Evolutionary conservation across 2,797 vertebrate species (phyloP), one percentile per base, ranked within the genome.

Genomic region (Diceros bicornis): DNA sequence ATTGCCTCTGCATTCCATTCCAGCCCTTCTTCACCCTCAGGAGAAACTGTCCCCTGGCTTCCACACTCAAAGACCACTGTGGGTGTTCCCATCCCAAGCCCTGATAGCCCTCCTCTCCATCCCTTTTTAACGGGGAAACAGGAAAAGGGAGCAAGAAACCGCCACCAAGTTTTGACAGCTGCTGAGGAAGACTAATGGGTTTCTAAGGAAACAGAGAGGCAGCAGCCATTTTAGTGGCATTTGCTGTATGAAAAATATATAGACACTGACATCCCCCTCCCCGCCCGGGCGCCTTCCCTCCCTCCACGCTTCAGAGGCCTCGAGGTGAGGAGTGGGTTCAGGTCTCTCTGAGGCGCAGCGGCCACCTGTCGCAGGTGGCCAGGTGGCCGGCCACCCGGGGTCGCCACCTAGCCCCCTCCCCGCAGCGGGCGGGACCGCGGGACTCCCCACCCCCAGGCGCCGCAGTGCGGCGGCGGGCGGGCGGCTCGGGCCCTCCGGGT

Each of bases 161-260:
- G 23, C 96, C 85, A 0, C 91, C 81, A 97, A 97, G 97, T 87
- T 98, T 97, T 84, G 96, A 97, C 95, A 96, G 94, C 88, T 57
- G 92, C 78, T 52, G 41, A 97, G 91, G 95, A 85, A 97, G 94
- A 97, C 96, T 77, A 89, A 96, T 71, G 85, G 95, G 87, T 98
- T 98, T 98, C 97, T 98, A 97, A 97, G 95, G 98, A 97, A 98
- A 97, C 96, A 0, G 79, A 95, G 95, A 29, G 95, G 87, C 94
- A 97, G 97, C 82, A 97, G 95, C 96, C 96, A 98, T 98, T 98
- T 98, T 98, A 97, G 94, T 89, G 89, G 94, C 96, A 96, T 87
- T 83, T 96, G 62, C 91, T 64, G 77, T 37, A 97, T 75, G 96
- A 97, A 95, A 94, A 92, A 88, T 50, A 41, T 84, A 91, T 81